Conservation (phyloP, 2,888 invertebrate genomes). For the Drosophila prolongata region DNA sequence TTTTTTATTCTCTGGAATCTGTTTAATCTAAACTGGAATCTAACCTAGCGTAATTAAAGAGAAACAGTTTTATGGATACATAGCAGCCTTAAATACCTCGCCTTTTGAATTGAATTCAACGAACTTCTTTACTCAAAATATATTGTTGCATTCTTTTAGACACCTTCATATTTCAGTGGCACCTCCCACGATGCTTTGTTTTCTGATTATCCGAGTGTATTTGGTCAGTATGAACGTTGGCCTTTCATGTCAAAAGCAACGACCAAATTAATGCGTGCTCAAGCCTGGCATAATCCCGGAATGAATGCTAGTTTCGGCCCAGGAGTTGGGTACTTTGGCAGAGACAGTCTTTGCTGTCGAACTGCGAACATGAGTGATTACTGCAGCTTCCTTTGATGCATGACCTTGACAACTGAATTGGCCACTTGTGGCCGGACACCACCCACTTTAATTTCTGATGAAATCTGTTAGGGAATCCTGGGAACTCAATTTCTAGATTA, state of each 20-base stretch:
- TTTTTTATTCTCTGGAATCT: no score
- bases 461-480: not conserved
- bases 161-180: no score
- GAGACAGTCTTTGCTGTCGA: constrained; percentile 18
- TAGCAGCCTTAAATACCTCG: no score
- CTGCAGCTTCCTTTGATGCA: not conserved
- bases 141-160: no score
- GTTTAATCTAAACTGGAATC: no score
- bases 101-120: no score
- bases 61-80: no score
- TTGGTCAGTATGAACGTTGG: not conserved
- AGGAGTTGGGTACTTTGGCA: constrained; percentile 16
- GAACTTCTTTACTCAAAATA: no score
- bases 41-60: no score
- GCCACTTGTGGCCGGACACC: not conserved
- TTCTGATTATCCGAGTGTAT: not conserved
- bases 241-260: not conserved
- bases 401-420: not conserved
- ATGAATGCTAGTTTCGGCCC: not conserved
- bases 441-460: not conserved
- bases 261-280: constrained; percentile 6
- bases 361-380: not conserved
- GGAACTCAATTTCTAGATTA: not conserved
- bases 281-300: constrained; percentile 2
- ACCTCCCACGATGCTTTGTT: not conserved